These are phyloP conservation scores for Sacculina carcini DNA, from an alignment of 2,888 invertebrate genomes.

Conservation along the genomic window DNA sequence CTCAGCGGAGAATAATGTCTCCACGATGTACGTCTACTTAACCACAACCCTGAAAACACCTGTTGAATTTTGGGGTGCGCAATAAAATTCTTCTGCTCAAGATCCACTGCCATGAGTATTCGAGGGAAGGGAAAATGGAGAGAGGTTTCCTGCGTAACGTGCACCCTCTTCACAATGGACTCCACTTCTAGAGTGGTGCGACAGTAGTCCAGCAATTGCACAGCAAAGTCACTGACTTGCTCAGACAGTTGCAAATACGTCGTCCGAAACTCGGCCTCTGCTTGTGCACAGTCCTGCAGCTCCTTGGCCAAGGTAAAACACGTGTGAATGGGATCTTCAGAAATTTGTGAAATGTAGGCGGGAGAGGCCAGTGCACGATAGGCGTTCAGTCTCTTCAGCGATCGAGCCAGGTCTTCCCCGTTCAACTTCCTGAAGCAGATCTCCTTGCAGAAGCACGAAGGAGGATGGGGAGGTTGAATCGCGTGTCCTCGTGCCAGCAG, in stretches of 20 bases:
- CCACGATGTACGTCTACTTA: background rate
- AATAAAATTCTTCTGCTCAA: constrained; percentile 42
- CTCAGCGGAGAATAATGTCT: background rate
- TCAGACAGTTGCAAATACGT: background rate
- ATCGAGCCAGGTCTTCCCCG: constrained; percentile 1
- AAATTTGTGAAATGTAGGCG: constrained; percentile 7
- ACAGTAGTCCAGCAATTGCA: constrained; percentile 6
- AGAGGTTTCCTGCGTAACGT: background rate
- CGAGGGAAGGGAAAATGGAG: background rate
- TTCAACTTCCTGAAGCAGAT: background rate
- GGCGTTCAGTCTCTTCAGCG: background rate
- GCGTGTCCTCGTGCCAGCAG: background rate
- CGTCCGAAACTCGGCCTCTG: constrained; percentile 4
- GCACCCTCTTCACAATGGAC: background rate
- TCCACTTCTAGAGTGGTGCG: constrained; percentile 7
- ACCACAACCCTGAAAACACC: constrained; percentile 17
- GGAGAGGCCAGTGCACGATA: constrained; percentile 4
- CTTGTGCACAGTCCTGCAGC: background rate
- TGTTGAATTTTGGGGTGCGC: constrained; percentile 48
- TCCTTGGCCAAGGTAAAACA: constrained; percentile 3
- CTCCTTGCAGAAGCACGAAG: background rate
- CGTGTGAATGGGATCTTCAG: background rate
- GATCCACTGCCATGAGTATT: constrained; percentile 24
- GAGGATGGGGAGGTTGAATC: background rate
- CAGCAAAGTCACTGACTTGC: constrained; percentile 2